Percentiles rank a stretch among this genome's conserved stretches.
phyloP scores from a whole-genome alignment of 1,140 invertebrate species.

The Mycetomoellerius zeteki region DNA sequence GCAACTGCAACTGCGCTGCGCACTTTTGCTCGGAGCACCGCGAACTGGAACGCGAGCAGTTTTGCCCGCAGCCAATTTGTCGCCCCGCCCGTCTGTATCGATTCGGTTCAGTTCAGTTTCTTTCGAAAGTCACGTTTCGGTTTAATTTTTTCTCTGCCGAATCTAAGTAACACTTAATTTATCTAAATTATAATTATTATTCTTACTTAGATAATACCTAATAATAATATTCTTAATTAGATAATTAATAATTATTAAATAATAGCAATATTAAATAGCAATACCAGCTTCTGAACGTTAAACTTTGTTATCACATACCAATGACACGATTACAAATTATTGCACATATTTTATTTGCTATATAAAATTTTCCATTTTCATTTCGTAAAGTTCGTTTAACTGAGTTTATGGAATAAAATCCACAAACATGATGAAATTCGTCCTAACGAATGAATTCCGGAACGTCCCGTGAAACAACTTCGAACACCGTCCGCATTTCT shows the following conservation, averaged over 20 bases:
- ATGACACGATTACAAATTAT: background rate
- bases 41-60: slow-evolving; percentile 40
- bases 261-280: background rate
- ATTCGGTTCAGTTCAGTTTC: slow-evolving; percentile 7
- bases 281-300: background rate
- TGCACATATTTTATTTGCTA: background rate
- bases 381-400: background rate
- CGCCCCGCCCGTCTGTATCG: slow-evolving; percentile 16
- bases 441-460: slow-evolving; percentile 36
- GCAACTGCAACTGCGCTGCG: slow-evolving; percentile 34
- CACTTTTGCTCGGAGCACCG: slow-evolving; percentile 35
- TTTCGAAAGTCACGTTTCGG: background rate
- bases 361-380: slow-evolving; percentile 9
- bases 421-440: background rate
- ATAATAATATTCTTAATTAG: background rate
- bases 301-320: background rate
- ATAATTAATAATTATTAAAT: background rate
- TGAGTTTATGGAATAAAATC: background rate
- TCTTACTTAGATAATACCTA: background rate
- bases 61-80: slow-evolving; percentile 56
- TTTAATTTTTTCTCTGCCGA: background rate
- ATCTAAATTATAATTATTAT: background rate
- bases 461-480: slow-evolving; percentile 35
- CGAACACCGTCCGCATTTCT: slow-evolving; percentile 51
- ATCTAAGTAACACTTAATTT: background rate